phyloP scores from a whole-genome alignment of 2,113 vertebrate genomes.

The Phasianus colchicus region DNA sequence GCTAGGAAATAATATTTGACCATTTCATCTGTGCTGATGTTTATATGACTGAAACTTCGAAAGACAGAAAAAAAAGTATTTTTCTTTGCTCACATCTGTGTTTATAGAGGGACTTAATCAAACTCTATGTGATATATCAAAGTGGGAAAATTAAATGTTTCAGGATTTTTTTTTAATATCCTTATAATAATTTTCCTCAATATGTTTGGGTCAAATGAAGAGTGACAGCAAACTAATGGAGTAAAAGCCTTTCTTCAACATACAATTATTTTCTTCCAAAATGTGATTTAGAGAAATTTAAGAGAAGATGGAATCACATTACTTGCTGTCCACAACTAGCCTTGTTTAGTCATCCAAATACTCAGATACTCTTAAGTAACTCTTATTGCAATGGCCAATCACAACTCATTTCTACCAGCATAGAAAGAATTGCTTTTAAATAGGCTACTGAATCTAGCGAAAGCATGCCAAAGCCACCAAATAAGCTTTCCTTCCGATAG shows the following conservation, averaged over 20 bases:
- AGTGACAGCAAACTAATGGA: background rate
- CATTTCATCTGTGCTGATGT: background rate
- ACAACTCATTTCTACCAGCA: background rate
- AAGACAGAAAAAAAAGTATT: background rate
- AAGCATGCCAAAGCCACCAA: background rate
- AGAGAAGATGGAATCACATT: background rate
- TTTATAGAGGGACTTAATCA: background rate
- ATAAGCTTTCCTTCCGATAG: background rate
- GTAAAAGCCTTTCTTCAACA: background rate
- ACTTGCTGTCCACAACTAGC: background rate
- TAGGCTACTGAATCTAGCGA: background rate
- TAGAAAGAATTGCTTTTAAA: background rate
- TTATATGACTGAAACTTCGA: background rate
- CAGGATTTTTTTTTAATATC: background rate
- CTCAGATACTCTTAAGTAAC: slow-evolving; percentile 7
- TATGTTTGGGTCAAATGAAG: background rate
- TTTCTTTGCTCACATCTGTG: background rate
- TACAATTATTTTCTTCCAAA: background rate
- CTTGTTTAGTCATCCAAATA: background rate
- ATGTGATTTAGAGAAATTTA: background rate
- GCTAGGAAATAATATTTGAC: background rate
- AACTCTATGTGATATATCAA: background rate
- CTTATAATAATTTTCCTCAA: background rate
- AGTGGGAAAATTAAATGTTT: background rate
- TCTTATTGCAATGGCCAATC: slow-evolving; percentile 11